Percentiles rank a stretch among this genome's conserved stretches.
Evolutionary conservation across 2,797 vertebrate genomes (phyloP).

Genomic region (Cynodonichthys magdalenae): DNA sequence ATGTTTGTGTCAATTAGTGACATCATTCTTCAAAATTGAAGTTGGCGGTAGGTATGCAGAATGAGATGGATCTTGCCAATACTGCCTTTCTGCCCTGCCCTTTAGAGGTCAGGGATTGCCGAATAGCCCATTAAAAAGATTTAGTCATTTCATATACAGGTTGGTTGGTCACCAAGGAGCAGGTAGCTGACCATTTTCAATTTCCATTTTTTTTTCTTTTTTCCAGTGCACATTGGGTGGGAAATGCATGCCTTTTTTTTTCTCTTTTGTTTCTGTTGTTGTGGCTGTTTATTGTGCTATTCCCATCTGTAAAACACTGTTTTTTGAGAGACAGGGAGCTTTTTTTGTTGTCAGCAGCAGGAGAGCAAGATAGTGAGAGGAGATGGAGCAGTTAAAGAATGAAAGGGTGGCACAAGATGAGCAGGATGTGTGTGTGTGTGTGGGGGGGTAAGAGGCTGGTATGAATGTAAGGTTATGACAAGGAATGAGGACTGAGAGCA

Average conservation of each 20-base stretch:
- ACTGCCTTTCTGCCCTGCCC: conserved; percentile 28
- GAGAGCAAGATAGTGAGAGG: conserved; percentile 65
- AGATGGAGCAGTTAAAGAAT: conserved; percentile 69
- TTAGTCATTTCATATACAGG: conserved; percentile 37
- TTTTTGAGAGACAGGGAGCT: conserved; percentile 53
- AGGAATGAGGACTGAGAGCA: conserved; percentile 58
- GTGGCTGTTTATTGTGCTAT: conserved; percentile 61
- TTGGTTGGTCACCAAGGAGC: conserved; percentile 51
- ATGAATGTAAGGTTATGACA: conserved; percentile 65
- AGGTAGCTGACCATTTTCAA: conserved; percentile 46
- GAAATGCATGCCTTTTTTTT: conserved; percentile 51
- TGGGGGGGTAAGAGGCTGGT: conserved; percentile 64
- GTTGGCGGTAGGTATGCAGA: conserved; percentile 1
- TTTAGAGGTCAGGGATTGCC: conserved; percentile 43
- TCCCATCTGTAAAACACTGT: conserved; percentile 58
- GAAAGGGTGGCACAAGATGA: conserved; percentile 71
- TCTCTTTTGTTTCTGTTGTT: conserved; percentile 40
- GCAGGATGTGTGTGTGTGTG: neutral
- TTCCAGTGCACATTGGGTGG: conserved; percentile 31
- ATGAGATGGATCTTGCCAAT: conserved; percentile 22
- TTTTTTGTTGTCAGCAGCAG: conserved; percentile 71
- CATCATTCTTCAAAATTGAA: conserved; percentile 19
- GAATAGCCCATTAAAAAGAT: conserved; percentile 52
- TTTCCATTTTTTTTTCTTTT: neutral
- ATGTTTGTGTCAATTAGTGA: conserved; percentile 46